Base-by-base conservation (phyloP, 2,888 invertebrate genomes). In the Hedya salicella region DNA sequence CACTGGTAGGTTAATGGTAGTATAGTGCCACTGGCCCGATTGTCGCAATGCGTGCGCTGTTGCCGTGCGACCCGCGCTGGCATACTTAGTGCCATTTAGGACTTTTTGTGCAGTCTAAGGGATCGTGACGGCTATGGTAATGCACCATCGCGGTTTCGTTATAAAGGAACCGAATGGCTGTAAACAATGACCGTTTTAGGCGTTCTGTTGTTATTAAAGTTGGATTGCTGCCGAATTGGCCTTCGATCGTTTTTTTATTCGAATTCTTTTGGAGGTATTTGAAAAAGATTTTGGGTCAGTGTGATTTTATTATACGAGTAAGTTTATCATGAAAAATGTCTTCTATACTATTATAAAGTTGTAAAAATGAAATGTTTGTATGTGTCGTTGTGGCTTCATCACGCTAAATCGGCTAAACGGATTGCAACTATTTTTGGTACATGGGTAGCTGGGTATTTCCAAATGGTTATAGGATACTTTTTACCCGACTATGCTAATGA, bases 51-150 rank as follows among this genome's bases (percentile, higher is more conserved):
- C 81, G 81, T 78, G 75, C 67, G 66, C 52, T 66, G 67, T 67
- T 69, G 67, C 62, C 88, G 89, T 90, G 90, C 87, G 89, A 91
- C 87, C 89, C 79, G 81, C 83, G 80, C 82, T 86, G 90, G 79
- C 89, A 85, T 64, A 91, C 88, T 89, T 89, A 78, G 69, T 56
- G 72, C 67, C 73, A 75, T 80, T 82, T 80, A 79, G 74, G 71
- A 80, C 78, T 81, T 87, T 86, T 86, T 85, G 81, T 85, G 80
- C 82, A 83, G 86, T 85, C 73, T 75, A 80, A 80, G 74, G 86
- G 83, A n/a, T 90, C 91, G 91, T 90, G 89, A 89, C 89, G 85
- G 83, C 86, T 86, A 89, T 46, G 50, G 87, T 90, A 85, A 85
- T 87, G 86, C 85, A 86, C 88, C 88, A 88, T 83, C 76, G 78